A percentile compares a stretch with the other conserved stretches of the same genome.
These are phyloP conservation scores for Zoanthus gigantus DNA, from an alignment of 92 coral and sea anemone species.

Conservation along the genomic window DNA sequence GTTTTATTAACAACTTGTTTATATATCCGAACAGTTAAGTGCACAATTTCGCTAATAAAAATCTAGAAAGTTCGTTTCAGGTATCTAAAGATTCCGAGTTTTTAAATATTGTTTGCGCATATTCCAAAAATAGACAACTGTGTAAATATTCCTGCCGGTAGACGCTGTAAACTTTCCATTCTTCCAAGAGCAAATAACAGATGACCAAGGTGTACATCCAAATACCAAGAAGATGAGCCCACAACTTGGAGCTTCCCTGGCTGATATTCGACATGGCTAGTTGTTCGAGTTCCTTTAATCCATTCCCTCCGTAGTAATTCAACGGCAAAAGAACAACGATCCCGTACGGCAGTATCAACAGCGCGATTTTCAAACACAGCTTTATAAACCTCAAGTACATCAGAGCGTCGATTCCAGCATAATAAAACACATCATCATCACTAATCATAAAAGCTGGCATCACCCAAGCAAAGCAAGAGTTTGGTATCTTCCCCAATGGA, in stretches of 20 bases:
- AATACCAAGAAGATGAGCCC: conserved; percentile 94
- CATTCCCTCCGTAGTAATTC: conserved; percentile 78
- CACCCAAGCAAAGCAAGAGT: conserved; percentile 88
- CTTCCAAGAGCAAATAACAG: conserved; percentile 82
- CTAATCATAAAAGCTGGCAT: conserved; percentile 86
- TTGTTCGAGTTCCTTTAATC: conserved; percentile 67
- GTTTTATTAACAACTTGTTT: too few relatives aligned
- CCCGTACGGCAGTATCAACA: conserved; percentile 89
- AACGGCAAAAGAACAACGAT: conserved; percentile 84
- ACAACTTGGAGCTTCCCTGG: conserved; percentile 61
- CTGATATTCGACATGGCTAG: conserved; percentile 80
- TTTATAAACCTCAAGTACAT: conserved; percentile 85
- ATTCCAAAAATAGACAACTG: too few relatives aligned
- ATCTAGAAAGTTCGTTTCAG: too few relatives aligned
- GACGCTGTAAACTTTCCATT: conserved; percentile 79
- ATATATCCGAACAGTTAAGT: too few relatives aligned
- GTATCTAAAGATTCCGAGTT: too few relatives aligned
- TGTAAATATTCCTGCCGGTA: conserved; percentile 84
- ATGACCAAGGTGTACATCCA: conserved; percentile 86
- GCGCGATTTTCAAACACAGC: conserved; percentile 77
- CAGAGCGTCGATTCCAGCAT: conserved; percentile 91
- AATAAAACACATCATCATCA: conserved; percentile 87
- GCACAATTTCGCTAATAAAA: too few relatives aligned
- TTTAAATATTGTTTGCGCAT: too few relatives aligned
- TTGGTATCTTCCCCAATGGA: conserved; percentile 82